These are phyloP conservation scores for Gorsachius magnificus DNA, from an alignment of 2,797 vertebrate genomes.

Conservation along the genomic window DNA sequence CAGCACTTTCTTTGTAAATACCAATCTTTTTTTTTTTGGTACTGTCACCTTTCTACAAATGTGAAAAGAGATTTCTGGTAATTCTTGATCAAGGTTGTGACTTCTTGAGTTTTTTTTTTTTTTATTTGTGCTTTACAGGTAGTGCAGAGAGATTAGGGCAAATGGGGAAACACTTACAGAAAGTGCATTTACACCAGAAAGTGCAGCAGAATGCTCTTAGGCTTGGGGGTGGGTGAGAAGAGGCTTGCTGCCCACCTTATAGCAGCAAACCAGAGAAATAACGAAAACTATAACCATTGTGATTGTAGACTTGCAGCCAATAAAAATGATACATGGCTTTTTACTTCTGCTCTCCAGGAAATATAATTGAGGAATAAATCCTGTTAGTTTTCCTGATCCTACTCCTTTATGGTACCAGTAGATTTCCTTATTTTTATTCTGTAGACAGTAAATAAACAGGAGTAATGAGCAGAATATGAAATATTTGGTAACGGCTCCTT, in stretches of 20 bases:
- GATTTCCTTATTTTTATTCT: constrained; percentile 29
- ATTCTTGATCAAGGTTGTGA: not conserved
- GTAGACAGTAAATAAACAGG: constrained; percentile 55
- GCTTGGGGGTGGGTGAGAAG: not conserved
- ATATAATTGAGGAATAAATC: constrained; percentile 48
- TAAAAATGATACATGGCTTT: constrained; percentile 35
- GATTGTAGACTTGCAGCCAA: constrained; percentile 22
- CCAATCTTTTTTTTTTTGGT: not conserved
- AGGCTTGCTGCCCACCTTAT: not conserved
- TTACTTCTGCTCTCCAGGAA: constrained; percentile 34
- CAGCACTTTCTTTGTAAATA: not conserved
- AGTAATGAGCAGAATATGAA: constrained; percentile 41
- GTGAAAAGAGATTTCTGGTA: not conserved
- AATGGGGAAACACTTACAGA: not conserved
- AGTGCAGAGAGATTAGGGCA: not conserved
- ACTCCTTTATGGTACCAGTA: not conserved
- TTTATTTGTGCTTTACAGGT: not conserved
- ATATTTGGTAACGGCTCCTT: constrained; percentile 30
- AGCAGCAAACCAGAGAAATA: not conserved
- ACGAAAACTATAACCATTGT: not conserved
- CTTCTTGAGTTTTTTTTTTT: not conserved
- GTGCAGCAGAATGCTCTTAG: not conserved
- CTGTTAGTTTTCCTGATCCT: constrained; percentile 14
- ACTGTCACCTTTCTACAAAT: not conserved
- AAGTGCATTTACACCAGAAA: not conserved